phyloP scores from a whole-genome alignment of 2,888 invertebrate species.

The Euzophera pinguis region DNA sequence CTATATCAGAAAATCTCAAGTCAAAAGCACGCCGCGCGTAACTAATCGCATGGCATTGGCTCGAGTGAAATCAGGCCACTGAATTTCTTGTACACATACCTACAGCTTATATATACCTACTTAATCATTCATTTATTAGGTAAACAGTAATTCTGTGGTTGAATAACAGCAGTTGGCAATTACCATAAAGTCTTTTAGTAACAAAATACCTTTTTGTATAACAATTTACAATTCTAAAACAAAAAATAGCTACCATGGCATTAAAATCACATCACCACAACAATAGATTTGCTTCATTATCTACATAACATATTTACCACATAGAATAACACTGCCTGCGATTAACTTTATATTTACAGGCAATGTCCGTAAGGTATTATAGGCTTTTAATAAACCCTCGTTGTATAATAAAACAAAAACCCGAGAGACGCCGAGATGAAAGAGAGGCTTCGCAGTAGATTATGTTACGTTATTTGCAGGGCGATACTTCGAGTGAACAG shows the following conservation, averaged over 20 bases:
- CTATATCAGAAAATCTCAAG: neutral
- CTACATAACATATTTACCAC: neutral
- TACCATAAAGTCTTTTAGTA: too few species aligned
- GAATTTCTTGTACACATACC: neutral
- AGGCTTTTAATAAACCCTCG: neutral
- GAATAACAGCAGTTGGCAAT: too few species aligned
- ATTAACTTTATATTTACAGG: neutral
- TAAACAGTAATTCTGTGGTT: too few species aligned
- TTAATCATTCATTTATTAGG: too few species aligned
- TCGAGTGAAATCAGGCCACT: slow-evolving; percentile 1
- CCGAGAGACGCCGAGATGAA: neutral
- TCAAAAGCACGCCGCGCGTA: neutral
- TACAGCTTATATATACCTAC: too few species aligned
- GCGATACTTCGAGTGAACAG: neutral
- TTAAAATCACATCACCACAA: too few species aligned
- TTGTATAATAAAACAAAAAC: slow-evolving; percentile 2
- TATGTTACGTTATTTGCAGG: slow-evolving; percentile 6
- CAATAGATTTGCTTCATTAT: neutral
- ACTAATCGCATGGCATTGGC: neutral
- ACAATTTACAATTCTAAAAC: too few species aligned
- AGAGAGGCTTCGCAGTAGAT: neutral
- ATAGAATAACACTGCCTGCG: too few species aligned
- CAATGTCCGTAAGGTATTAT: neutral
- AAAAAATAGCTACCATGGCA: too few species aligned
- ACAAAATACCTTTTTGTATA: too few species aligned